A percentile compares a stretch with the other conserved stretches of the same genome.
Evolutionary conservation across 1,140 invertebrate species (phyloP).

Genomic region (Ceratina japonica): DNA sequence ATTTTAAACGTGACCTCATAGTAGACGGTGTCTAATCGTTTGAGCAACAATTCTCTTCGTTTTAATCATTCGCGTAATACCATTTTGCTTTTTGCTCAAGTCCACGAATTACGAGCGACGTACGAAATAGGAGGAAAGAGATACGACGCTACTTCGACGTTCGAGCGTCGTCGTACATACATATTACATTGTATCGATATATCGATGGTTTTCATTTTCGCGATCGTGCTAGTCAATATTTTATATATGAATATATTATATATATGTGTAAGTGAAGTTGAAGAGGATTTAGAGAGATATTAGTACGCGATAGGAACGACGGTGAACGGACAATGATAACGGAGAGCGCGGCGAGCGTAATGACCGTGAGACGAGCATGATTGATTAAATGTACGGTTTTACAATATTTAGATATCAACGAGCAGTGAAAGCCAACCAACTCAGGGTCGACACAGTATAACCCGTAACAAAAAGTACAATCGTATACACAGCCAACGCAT

Average conservation of each 20-base stretch:
- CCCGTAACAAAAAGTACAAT: constrained; percentile 79
- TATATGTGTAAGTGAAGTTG: constrained; percentile 37
- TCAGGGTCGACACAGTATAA: constrained; percentile 78
- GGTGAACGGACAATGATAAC: not conserved
- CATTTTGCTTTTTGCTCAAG: constrained; percentile 52
- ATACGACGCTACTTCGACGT: not conserved
- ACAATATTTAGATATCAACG: constrained; percentile 58
- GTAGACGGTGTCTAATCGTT: constrained; percentile 20
- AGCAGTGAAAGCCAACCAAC: constrained; percentile 65
- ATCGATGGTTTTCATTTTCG: constrained; percentile 27
- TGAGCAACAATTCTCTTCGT: constrained; percentile 21
- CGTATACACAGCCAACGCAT: constrained; percentile 78
- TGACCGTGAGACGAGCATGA: constrained; percentile 40
- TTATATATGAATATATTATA: constrained; percentile 57
- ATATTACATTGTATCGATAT: not conserved
- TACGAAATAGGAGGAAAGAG: not conserved
- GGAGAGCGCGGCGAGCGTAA: not conserved
- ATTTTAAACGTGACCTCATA: constrained; percentile 70
- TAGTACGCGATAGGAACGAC: constrained; percentile 32
- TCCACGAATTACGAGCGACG: constrained; percentile 30
- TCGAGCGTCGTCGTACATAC: constrained; percentile 6
- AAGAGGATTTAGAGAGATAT: constrained; percentile 54
- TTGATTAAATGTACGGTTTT: constrained; percentile 37
- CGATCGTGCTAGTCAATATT: constrained; percentile 63
- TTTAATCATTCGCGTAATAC: constrained; percentile 17